phyloP scores from a whole-genome alignment of 2,888 invertebrate species.

The Rutpela maculata region DNA sequence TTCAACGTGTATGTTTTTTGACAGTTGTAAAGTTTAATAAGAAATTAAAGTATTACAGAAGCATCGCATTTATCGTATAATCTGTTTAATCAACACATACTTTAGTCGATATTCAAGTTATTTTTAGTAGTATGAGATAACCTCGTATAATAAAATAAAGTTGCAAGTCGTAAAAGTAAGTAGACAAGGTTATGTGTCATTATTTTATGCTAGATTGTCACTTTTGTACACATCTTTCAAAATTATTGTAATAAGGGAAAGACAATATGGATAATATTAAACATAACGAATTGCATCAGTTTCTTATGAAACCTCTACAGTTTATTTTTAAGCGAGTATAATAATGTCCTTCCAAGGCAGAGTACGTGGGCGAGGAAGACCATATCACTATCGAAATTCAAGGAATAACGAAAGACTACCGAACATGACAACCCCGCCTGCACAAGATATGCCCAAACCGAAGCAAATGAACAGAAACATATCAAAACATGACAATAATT shows the following conservation, averaged over 20 bases:
- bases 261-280: conserved; percentile 14
- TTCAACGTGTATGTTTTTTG: conserved; percentile 33
- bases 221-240: conserved; percentile 26
- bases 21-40: conserved; percentile 11
- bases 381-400: conserved; percentile 47
- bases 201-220: conserved; percentile 30
- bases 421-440: conserved; percentile 32
- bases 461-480: conserved; percentile 55
- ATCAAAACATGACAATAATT: conserved; percentile 66
- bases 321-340: conserved; percentile 42
- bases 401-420: conserved; percentile 45
- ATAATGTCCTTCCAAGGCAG: conserved; percentile 57
- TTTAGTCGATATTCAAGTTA: conserved; percentile 5
- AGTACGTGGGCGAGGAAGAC: conserved; percentile 60
- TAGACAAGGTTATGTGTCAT: conserved; percentile 40
- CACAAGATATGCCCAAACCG: conserved; percentile 34
- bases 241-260: conserved; percentile 19
- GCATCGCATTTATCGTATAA: conserved; percentile 20
- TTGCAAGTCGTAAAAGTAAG: conserved; percentile 16
- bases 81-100: conserved; percentile 7
- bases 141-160: background rate
- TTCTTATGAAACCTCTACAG: conserved; percentile 3
- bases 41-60: background rate
- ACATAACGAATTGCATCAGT: background rate
- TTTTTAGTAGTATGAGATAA: conserved; percentile 26